These are phyloP conservation scores for Brachypalpus laphriformis DNA, from an alignment of 2,888 invertebrate species.

Conservation along the genomic window DNA sequence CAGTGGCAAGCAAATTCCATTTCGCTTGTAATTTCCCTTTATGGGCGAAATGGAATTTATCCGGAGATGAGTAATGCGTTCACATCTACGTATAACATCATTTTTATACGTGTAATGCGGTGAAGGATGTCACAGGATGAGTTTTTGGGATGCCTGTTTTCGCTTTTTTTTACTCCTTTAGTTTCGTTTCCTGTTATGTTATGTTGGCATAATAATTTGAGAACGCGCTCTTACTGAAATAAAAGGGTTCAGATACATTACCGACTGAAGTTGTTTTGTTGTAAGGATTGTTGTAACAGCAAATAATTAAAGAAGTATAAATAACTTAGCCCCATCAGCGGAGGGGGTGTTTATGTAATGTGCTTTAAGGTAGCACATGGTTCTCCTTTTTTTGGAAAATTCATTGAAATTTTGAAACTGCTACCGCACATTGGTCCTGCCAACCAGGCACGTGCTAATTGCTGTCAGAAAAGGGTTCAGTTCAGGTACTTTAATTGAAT, in stretches of 20 bases:
- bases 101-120: conserved; percentile 72
- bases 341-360: background rate
- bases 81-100: conserved; percentile 68
- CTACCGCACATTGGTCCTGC: conserved; percentile 2
- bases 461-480: background rate
- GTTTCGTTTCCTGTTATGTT: conserved; percentile 35
- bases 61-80: conserved; percentile 72
- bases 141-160: conserved; percentile 40
- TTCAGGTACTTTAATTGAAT: conserved; percentile 16
- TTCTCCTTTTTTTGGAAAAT: background rate
- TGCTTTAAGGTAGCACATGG: background rate
- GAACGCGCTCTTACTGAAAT: conserved; percentile 2
- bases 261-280: background rate
- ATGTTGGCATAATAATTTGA: conserved; percentile 41
- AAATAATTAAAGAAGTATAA: conserved; percentile 42
- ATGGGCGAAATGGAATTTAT: conserved; percentile 73
- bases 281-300: conserved; percentile 24
- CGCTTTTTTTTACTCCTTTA: background rate
- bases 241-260: conserved; percentile 42
- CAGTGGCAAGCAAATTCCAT: conserved; percentile 74
- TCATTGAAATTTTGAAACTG: conserved; percentile 43
- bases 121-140: conserved; percentile 63
- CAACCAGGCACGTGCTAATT: conserved; percentile 24
- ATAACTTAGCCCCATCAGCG: conserved; percentile 28
- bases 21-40: conserved; percentile 74